Evolutionary conservation across 2,888 invertebrate species (phyloP).

Genomic region (Plusia festucae): DNA sequence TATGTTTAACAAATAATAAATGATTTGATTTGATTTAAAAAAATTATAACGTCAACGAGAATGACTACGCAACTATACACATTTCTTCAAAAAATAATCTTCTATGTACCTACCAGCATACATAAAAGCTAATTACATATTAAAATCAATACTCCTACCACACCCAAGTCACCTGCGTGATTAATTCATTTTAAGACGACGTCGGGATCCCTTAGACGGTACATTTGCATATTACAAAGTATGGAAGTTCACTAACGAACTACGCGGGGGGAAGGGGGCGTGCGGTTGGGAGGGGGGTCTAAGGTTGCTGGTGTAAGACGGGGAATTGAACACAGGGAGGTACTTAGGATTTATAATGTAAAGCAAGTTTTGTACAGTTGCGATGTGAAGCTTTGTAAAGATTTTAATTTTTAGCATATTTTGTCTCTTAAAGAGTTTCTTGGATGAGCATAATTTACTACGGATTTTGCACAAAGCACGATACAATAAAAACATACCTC

Average conservation of each 20-base stretch:
- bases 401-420: no score
- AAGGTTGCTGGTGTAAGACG: constrained; percentile 87
- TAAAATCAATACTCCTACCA: constrained; percentile 55
- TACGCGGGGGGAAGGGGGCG: constrained; percentile 63
- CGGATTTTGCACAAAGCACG: no score
- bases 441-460: no score
- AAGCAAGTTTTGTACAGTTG: background rate
- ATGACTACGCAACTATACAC: background rate
- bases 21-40: no score
- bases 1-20: no score
- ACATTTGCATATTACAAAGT: constrained; percentile 90
- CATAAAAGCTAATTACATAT: constrained; percentile 42
- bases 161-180: constrained; percentile 83
- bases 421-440: no score
- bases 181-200: constrained; percentile 89
- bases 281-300: constrained; percentile 66
- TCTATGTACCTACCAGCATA: background rate
- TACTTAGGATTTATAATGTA: constrained; percentile 46
- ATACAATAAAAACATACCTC: no score
- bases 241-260: constrained; percentile 88
- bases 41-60: no score
- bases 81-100: background rate
- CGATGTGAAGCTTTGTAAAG: no score
- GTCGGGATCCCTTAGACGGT: constrained; percentile 80
- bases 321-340: constrained; percentile 85